Conservation (phyloP, 2,888 invertebrate species). For the Melikaiella ostensackeni region DNA sequence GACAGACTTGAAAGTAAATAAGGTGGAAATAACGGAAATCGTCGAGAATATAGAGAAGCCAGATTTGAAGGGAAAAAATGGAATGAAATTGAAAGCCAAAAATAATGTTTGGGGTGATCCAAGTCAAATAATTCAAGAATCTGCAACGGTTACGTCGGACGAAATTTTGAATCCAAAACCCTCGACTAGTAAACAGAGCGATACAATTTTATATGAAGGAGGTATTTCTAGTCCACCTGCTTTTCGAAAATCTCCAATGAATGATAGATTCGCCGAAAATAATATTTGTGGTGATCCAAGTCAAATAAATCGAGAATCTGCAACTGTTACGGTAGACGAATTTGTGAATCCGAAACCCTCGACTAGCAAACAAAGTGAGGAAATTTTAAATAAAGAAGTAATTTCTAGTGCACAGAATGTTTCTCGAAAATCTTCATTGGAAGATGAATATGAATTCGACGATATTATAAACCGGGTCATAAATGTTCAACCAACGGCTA, state of each 20-base stretch:
- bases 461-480: background rate
- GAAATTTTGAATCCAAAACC: background rate
- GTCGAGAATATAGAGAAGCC: background rate
- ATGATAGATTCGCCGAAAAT: no score
- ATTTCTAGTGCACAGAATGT: background rate
- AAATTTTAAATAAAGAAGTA: background rate
- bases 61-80: background rate
- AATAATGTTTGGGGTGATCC: background rate
- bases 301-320: background rate
- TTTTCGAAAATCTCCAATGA: no score
- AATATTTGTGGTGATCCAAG: no score
- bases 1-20: background rate
- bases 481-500: background rate
- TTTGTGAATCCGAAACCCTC: background rate
- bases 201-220: background rate
- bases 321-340: background rate
- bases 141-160: background rate
- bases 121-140: background rate
- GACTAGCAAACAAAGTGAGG: background rate
- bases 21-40: background rate
- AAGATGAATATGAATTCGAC: background rate
- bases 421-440: background rate
- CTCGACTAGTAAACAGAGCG: background rate
- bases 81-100: background rate
- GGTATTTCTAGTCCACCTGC: background rate